A percentile compares a stretch with the other conserved stretches of the same genome.
phyloP scores from a whole-genome alignment of 2,888 invertebrate genomes.

The Andrena hattorfiana region DNA sequence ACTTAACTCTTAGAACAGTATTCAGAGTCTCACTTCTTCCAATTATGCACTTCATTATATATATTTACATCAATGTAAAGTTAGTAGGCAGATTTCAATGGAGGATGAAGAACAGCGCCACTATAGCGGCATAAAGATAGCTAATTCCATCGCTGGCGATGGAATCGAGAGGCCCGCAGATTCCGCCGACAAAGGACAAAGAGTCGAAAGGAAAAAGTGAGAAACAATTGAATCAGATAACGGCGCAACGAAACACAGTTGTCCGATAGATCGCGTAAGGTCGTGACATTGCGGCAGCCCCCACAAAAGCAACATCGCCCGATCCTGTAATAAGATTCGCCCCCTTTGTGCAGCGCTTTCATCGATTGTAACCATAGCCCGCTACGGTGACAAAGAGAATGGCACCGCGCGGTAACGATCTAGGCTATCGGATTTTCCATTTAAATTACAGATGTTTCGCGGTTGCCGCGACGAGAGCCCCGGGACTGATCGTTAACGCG shows the following conservation, averaged over 20 bases:
- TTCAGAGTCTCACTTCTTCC: no score
- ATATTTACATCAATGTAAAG: no score
- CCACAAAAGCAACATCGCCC: conserved; percentile 45
- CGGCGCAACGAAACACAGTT: neutral
- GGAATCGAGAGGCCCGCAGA: neutral
- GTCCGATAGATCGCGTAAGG: conserved; percentile 5
- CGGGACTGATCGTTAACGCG: neutral
- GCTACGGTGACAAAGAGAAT: conserved; percentile 49
- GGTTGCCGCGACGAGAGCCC: neutral
- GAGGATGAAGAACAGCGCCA: no score
- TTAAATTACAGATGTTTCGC: conserved; percentile 34
- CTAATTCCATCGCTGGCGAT: no score
- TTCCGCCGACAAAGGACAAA: neutral
- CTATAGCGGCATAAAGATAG: no score
- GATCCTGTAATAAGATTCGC: conserved; percentile 50
- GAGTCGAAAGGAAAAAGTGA: neutral
- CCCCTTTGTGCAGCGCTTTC: conserved; percentile 33
- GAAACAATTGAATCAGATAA: conserved; percentile 22
- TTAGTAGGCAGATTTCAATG: no score
- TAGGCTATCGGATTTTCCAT: conserved; percentile 39
- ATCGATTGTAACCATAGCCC: conserved; percentile 32
- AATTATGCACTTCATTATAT: no score
- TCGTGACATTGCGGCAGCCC: conserved; percentile 5
- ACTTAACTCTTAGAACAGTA: no score
- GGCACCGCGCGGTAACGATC: conserved; percentile 42